These are phyloP conservation scores for Portunus trituberculatus DNA, from an alignment of 1,140 invertebrate genomes.

Conservation along the genomic window DNA sequence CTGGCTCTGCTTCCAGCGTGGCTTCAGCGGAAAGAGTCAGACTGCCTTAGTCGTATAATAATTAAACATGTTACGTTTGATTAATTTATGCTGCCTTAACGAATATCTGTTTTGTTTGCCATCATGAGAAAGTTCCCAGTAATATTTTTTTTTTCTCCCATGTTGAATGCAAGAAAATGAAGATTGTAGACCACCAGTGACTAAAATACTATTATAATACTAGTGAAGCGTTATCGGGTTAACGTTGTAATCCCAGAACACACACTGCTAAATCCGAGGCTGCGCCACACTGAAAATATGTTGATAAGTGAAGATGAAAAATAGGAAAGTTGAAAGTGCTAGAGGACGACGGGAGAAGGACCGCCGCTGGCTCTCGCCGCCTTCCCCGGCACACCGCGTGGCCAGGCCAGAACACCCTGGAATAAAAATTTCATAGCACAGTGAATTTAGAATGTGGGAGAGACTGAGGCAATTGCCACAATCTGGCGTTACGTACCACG, in stretches of 20 bases:
- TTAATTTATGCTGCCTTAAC: too few relatives aligned
- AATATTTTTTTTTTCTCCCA: too few relatives aligned
- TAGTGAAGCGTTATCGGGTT: too few relatives aligned
- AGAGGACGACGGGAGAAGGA: not conserved
- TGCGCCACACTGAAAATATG: not conserved
- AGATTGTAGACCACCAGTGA: too few relatives aligned
- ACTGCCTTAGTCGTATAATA: too few relatives aligned
- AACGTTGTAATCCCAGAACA: not conserved
- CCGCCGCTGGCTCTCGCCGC: not conserved
- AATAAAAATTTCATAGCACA: not conserved
- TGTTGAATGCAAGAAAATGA: too few relatives aligned
- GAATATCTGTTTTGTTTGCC: too few relatives aligned
- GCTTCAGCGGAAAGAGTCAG: too few relatives aligned
- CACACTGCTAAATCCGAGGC: not conserved
- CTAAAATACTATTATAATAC: too few relatives aligned
- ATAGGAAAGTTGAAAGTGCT: not conserved
- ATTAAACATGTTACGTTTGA: too few relatives aligned
- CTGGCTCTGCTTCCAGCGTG: not conserved
- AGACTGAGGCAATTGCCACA: not conserved
- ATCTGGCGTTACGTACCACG: not conserved
- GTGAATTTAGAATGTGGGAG: not conserved
- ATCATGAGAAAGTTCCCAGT: too few relatives aligned
- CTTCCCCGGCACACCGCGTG: not conserved
- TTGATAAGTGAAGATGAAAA: constrained; percentile 36
- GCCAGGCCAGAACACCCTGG: not conserved